These are phyloP conservation scores for Leptoclinus maculatus DNA, from an alignment of 2,797 vertebrate species.

Conservation along the genomic window DNA sequence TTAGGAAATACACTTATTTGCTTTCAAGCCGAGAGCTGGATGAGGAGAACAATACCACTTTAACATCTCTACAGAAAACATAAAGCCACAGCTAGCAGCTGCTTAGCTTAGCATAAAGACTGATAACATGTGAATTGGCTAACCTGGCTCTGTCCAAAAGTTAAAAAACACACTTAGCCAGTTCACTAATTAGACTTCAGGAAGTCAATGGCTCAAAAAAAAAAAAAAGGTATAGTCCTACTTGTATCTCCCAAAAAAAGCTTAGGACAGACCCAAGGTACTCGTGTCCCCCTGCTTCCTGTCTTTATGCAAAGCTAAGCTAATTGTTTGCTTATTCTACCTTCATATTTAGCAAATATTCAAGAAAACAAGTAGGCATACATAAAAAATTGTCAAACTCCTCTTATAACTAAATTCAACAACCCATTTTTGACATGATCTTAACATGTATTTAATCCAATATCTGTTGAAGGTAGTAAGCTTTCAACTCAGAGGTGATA, in stretches of 20 bases:
- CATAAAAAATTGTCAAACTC: not conserved
- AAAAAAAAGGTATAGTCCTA: not conserved
- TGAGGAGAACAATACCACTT: not conserved
- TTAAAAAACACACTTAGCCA: not conserved
- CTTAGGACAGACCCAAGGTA: not conserved
- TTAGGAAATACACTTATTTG: not conserved
- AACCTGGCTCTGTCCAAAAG: not conserved
- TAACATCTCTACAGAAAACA: not conserved
- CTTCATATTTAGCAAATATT: not conserved
- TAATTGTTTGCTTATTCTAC: not conserved
- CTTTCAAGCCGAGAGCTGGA: not conserved
- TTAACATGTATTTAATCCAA: not conserved
- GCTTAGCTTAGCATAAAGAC: not conserved
- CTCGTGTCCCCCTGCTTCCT: not conserved
- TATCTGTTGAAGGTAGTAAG: not conserved
- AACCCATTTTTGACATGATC: not conserved
- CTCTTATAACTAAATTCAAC: not conserved
- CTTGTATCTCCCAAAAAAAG: not conserved
- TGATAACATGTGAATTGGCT: not conserved
- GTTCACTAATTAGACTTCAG: not conserved
- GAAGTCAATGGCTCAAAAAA: not conserved
- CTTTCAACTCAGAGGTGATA: not conserved
- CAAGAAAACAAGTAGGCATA: slow-evolving; percentile 7
- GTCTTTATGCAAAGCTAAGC: not conserved
- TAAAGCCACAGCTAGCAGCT: not conserved